These are phyloP conservation scores for Idaea dimidiata DNA, from an alignment of 2,888 invertebrate species.

Conservation along the genomic window DNA sequence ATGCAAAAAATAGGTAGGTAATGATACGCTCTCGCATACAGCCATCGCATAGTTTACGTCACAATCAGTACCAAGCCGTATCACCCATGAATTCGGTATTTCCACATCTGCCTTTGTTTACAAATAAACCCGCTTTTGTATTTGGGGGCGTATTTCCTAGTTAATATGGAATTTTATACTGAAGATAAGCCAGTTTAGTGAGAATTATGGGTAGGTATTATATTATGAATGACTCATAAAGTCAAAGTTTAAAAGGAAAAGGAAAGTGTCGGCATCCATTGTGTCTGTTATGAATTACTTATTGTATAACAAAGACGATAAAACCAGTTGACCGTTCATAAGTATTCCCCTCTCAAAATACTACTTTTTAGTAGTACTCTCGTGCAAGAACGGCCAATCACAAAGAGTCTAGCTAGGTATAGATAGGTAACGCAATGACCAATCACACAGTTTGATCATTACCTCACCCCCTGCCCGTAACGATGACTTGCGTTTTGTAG, in stretches of 20 bases:
- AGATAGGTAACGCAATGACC: too few relatives aligned
- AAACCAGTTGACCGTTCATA: too few relatives aligned
- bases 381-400: too few relatives aligned
- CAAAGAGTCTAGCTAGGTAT: too few relatives aligned
- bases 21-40: conserved; percentile 26
- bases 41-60: conserved; percentile 27
- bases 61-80: conserved; percentile 54
- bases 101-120: conserved; percentile 25
- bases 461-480: too few relatives aligned
- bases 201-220: neutral
- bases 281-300: neutral
- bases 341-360: too few relatives aligned
- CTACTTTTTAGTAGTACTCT: too few relatives aligned
- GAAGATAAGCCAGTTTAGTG: neutral
- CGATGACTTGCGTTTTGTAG: too few relatives aligned
- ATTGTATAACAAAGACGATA: too few relatives aligned
- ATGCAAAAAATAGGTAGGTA: neutral
- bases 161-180: neutral
- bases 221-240: neutral
- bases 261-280: neutral
- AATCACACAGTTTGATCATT: too few relatives aligned
- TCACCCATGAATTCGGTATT: conserved; percentile 44
- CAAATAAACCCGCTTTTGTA: conserved; percentile 6
- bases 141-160: conserved; percentile 5
- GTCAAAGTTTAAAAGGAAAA: neutral